Evolutionary conservation across 2,888 invertebrate species (phyloP), one percentile per base, ranked within the genome.

Genomic region (Drosophila yooni): DNA sequence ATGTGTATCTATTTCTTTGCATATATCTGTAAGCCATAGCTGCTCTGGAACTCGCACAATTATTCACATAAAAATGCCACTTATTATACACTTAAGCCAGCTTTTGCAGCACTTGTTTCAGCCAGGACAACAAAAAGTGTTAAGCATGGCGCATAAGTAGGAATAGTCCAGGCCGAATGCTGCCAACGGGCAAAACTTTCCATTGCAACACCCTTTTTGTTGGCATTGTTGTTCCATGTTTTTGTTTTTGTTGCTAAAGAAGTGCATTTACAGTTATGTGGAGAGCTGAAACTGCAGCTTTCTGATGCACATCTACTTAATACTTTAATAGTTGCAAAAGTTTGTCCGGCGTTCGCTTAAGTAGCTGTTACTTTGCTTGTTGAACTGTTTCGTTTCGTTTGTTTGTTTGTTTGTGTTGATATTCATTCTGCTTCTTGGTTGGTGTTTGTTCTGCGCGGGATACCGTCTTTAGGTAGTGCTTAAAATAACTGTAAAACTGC

Each of bases 321-420:
- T 89, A 91, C 91, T 91, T 91, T 90, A 91, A 91, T 91, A 91
- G 91, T 90, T 91, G 85, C 84, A 83, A 91, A 91, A 91, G 80
- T 91, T 91, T 85, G 76, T 59, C 68, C 73, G 68, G 71, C 74
- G 56, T 77, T 70, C 66, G 70, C 82, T 84, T 90, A 91, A 91
- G 91, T 91, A 90, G 90, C 85, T 80, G 80, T 80, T 80, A 63
- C 73, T 79, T 72, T 73, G 57, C 74, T 73, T 80, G 66, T 74
- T 75, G 54, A 78, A 80, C 78, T 80, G 69, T 67, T 71, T 72
- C 29, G 57, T 61, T 61, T 75, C 48, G 46, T 67, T 52, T 29
- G 58, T 71, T 60, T 62, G 36, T 70, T 62, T 62, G 36, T 70
- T 62, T 54, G 51, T 43, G 29, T 51, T 56, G 31, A 3, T 67